Evolutionary conservation across 2,888 invertebrate species (phyloP).

Genomic region (Brachyopa scutellaris): DNA sequence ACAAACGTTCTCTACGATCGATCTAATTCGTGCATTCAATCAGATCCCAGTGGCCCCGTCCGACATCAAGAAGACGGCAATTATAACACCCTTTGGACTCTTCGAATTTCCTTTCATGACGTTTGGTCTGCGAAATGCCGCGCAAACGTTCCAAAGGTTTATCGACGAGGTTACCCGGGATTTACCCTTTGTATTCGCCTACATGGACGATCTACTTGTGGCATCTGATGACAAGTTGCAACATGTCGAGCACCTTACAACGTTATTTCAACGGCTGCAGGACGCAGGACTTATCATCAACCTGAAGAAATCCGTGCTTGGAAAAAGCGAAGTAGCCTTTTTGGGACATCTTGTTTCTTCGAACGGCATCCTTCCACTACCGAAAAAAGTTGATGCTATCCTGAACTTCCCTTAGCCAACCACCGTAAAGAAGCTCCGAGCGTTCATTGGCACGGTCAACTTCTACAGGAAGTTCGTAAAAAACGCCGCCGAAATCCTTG

Average conservation of each 20-base stretch:
- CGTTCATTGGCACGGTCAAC: no score
- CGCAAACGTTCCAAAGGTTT: no score
- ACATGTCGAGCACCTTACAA: neutral
- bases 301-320: no score
- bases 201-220: neutral
- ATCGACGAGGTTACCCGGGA: no score
- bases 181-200: neutral
- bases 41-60: slow-evolving; percentile 2
- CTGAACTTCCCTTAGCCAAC: neutral
- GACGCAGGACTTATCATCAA: neutral
- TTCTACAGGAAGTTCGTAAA: no score
- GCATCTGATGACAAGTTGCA: no score
- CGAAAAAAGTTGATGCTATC: neutral
- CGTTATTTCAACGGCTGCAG: neutral
- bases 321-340: neutral
- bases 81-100: no score
- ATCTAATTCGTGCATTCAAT: neutral
- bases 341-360: neutral
- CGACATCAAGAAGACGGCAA: slow-evolving; percentile 10
- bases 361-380: neutral
- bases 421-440: no score
- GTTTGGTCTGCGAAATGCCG: no score
- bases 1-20: slow-evolving; percentile 8
- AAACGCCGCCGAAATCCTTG: no score
- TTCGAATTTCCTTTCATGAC: no score